Evolutionary conservation across 2,113 vertebrate genomes (phyloP).

Genomic region (Neofelis nebulosa): DNA sequence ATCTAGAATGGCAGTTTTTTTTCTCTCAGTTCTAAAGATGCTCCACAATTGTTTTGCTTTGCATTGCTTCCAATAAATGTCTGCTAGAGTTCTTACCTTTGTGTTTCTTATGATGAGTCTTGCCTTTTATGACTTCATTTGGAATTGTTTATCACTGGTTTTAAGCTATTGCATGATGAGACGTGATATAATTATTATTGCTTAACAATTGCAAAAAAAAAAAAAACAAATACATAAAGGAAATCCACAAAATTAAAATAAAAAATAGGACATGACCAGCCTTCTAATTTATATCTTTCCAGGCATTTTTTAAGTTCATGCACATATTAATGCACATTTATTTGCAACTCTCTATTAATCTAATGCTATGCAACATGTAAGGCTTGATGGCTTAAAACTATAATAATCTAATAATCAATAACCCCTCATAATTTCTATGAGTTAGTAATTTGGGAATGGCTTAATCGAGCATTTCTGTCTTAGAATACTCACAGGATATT

Average conservation of each 20-base stretch:
- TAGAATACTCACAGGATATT: neutral
- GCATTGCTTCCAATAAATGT: neutral
- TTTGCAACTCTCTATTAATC: neutral
- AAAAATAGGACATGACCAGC: neutral
- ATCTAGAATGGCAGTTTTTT: neutral
- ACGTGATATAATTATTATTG: neutral
- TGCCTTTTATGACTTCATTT: neutral
- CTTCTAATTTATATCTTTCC: neutral
- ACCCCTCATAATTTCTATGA: neutral
- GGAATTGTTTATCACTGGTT: neutral
- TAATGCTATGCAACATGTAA: neutral
- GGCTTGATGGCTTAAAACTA: neutral
- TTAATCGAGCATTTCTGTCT: neutral
- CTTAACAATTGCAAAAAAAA: neutral
- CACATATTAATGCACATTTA: neutral
- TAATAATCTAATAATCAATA: neutral
- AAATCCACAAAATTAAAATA: neutral
- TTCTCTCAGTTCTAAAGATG: neutral
- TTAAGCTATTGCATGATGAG: neutral
- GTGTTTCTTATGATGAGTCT: neutral
- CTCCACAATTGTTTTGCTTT: neutral
- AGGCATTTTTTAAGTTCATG: neutral
- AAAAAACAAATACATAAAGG: neutral
- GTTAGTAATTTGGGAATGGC: neutral
- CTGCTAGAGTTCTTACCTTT: neutral